Percentiles rank a stretch among this genome's conserved stretches.
These are phyloP conservation scores for Atethmia centrago DNA, from an alignment of 2,888 invertebrate genomes.

Conservation along the genomic window DNA sequence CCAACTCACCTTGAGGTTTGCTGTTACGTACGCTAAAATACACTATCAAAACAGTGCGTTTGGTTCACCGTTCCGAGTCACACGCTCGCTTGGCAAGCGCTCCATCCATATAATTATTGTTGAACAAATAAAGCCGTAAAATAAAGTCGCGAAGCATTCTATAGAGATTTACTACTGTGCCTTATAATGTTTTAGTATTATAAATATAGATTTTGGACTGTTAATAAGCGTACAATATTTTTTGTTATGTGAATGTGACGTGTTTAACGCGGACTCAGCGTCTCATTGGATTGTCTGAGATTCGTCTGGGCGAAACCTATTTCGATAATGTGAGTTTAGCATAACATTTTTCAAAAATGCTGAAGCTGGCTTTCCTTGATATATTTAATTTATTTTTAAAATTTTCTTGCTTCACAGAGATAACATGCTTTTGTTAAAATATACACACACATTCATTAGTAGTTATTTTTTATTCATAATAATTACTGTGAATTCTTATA, in stretches of 20 bases:
- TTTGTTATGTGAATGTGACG: slow-evolving; percentile 75
- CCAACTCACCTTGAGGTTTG: slow-evolving; percentile 86
- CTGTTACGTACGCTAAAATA: slow-evolving; percentile 87
- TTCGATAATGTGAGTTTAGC: slow-evolving; percentile 75
- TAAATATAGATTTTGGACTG: slow-evolving; percentile 40
- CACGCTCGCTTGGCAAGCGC: slow-evolving; percentile 74
- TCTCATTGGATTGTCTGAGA: slow-evolving; percentile 78
- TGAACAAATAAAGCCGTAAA: slow-evolving; percentile 67
- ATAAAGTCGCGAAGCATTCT: slow-evolving; percentile 46
- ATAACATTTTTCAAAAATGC: not conserved
- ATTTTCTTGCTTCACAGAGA: not conserved
- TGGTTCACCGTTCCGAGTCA: slow-evolving; percentile 74
- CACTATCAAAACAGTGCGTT: slow-evolving; percentile 89
- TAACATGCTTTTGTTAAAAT: not conserved
- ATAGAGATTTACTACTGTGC: slow-evolving; percentile 67
- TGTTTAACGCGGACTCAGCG: slow-evolving; percentile 70
- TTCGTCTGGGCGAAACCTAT: slow-evolving; percentile 75
- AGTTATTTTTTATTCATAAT: not conserved
- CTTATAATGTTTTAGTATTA: slow-evolving; percentile 65
- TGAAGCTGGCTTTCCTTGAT: not conserved
- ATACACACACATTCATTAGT: not conserved
- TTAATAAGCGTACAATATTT: slow-evolving; percentile 60
- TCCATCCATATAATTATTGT: slow-evolving; percentile 57
- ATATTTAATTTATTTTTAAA: not conserved
- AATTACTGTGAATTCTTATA: not conserved